Conservation (phyloP, 1,140 invertebrate genomes). For the Atta cephalotes region DNA sequence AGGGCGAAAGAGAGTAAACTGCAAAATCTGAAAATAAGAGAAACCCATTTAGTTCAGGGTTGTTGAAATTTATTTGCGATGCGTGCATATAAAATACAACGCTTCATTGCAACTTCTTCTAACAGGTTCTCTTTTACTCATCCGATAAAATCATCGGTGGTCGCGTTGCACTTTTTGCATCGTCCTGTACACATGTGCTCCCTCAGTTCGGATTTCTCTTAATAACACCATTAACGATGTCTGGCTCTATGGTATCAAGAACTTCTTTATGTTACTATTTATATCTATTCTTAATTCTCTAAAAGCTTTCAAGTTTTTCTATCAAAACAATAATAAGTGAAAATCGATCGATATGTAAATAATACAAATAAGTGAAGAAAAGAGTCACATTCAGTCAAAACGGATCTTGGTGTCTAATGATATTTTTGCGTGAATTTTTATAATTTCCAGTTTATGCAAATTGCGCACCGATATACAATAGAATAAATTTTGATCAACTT, state of each 20-base stretch:
- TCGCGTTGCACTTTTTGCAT: conserved; percentile 77
- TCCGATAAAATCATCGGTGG: conserved; percentile 80
- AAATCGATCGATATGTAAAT: too few relatives aligned
- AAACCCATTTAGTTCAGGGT: conserved; percentile 72
- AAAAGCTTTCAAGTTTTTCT: not conserved
- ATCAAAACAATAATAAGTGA: too few relatives aligned
- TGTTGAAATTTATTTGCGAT: conserved; percentile 81
- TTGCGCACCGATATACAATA: too few relatives aligned
- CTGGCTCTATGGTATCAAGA: not conserved
- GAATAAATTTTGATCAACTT: too few relatives aligned
- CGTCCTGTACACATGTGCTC: conserved; percentile 68
- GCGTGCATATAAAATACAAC: conserved; percentile 78
- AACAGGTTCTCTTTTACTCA: conserved; percentile 78
- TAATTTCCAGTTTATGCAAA: too few relatives aligned
- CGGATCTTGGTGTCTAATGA: too few relatives aligned
- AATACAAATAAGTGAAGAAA: too few relatives aligned
- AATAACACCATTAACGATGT: conserved; percentile 73
- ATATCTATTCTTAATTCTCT: not conserved
- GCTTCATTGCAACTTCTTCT: conserved; percentile 80
- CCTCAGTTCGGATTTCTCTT: conserved; percentile 64
- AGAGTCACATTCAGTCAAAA: too few relatives aligned
- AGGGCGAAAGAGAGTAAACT: conserved; percentile 21
- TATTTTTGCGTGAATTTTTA: too few relatives aligned
- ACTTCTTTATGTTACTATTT: not conserved
- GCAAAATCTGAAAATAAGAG: conserved; percentile 75